Base-by-base conservation (phyloP, 2,113 vertebrate species). In the Zosterops japonicus region DNA sequence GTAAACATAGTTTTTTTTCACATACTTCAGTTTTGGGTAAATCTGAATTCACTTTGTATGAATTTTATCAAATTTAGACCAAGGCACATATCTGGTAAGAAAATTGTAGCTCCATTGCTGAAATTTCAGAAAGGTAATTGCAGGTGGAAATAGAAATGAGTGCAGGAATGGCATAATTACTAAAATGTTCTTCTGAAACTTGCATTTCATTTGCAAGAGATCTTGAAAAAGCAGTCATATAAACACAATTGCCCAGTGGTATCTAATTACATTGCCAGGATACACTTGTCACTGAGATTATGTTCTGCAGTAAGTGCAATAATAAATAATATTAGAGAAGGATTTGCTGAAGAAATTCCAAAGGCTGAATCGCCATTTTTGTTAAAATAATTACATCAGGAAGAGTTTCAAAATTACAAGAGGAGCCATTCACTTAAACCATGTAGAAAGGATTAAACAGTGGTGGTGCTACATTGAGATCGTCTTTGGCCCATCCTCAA, bases 311-410 rank as follows among this genome's bases (percentile, higher is more conserved):
- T 88, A 95, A 95, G 69, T 87, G 79, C 68, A 92, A 93, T 87
- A 96, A 95, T 96, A 96, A 97, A 97, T 97, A 97, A 95, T 87
- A 94, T 72, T 65, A 75, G 92, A 90, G 87, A 93, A 95, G 35
- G 76, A 84, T 94, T 96, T 96, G 93, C 92, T 94, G 94, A 95
- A 96, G 94, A 94, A 94, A 93, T 94, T 96, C 96, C 94, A 96
- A 97, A 87, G 93, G 88, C 96, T 96, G 94, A 94, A 96, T 96
- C n/a, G 41, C 91, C 83, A 2, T 92, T 97, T 96, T 94, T 94
- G 41, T 93, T 94, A 93, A 96, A 96, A 95, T 96, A 90, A 96
- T 96, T 96, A 65, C 56, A 39, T 64, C 29, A 90, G 95, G 90
- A 96, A 95, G 88, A 72, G 80, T 94, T 96, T 96, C 95, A 97